These are phyloP conservation scores for Alouatta palliata DNA, from an alignment of 2,113 vertebrate species.

Conservation along the genomic window DNA sequence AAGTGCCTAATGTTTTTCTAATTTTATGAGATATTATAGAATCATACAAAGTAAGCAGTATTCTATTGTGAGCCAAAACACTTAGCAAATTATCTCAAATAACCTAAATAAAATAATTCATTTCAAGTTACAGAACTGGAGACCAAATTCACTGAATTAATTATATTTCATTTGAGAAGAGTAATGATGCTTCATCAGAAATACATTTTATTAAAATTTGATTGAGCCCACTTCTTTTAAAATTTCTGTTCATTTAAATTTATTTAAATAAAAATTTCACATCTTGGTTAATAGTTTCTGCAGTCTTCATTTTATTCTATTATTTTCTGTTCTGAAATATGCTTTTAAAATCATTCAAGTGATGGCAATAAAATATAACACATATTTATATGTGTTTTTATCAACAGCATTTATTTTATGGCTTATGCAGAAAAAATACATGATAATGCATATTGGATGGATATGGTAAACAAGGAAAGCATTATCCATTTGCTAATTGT, in stretches of 20 bases:
- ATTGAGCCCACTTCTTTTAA: not conserved
- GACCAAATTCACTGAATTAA: not conserved
- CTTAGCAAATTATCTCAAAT: not conserved
- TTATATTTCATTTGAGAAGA: slow-evolving; percentile 1
- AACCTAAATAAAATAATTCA: not conserved
- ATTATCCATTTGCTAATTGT: not conserved
- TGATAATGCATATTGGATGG: not conserved
- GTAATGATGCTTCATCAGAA: not conserved
- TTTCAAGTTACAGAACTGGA: not conserved
- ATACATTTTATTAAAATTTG: not conserved
- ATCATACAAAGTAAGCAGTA: not conserved
- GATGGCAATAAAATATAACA: not conserved
- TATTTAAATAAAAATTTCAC: not conserved
- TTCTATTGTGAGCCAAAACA: not conserved
- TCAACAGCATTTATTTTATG: not conserved
- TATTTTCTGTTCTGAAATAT: not conserved
- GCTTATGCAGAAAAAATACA: not conserved
- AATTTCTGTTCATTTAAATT: not conserved
- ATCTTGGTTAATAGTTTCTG: not conserved
- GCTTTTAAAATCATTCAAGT: not conserved
- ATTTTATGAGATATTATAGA: slow-evolving; percentile 30
- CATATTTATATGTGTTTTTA: not conserved
- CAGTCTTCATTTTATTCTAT: not conserved
- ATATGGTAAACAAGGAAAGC: not conserved
- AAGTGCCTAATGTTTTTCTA: slow-evolving; percentile 42